Base-by-base conservation (phyloP, 2,888 invertebrate genomes). In the Drosophila quinaria region DNA sequence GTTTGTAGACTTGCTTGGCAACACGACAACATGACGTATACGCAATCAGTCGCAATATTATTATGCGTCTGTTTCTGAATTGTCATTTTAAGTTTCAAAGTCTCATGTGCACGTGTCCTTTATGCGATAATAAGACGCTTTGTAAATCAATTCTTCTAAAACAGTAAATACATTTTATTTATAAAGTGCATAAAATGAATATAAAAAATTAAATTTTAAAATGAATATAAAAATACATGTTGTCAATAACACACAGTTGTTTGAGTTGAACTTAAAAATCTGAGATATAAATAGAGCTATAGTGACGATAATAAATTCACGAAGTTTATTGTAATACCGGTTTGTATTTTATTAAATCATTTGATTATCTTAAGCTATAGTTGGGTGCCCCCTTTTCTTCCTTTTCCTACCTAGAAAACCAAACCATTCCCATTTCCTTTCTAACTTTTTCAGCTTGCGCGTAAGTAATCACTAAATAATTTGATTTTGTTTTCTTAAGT, bases 401-500 rank as follows among this genome's bases (percentile, higher is more conserved):
- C 25, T 6, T 15, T 25, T 25, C 15, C 39, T 49, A 10, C 9
- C 47, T 31, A 31, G 5, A 46, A 46, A 1, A 0, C 15, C 15
- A 17, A 8, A 3, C 13, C 3, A 19, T 19, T 50, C 13, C 33
- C 33, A 19, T 8, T 8, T 37, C 11, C 35, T 37, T 22, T 47
- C 5, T 29, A 55, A 29, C 19, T 55, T 76, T 76, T 76, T 65
- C 79, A 76, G 76, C 49, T 37, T 44, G 22, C 59, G 49, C 78
- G 75, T 75, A 75, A 75, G 75, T 75, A 75, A 60, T 37, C 19
- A 73, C 55, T 52, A 55, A 52, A 35, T 47, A 52, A 58, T 64
- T 42, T 56, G 54, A 49, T 56, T 71, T 31, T 25, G 46, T 46
- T 59, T 63, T 35, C 50, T 74, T 58, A 61, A 67, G 55, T 78